Evolutionary conservation across 2,888 invertebrate species (phyloP).

Genomic region (Spicauda simplicius): DNA sequence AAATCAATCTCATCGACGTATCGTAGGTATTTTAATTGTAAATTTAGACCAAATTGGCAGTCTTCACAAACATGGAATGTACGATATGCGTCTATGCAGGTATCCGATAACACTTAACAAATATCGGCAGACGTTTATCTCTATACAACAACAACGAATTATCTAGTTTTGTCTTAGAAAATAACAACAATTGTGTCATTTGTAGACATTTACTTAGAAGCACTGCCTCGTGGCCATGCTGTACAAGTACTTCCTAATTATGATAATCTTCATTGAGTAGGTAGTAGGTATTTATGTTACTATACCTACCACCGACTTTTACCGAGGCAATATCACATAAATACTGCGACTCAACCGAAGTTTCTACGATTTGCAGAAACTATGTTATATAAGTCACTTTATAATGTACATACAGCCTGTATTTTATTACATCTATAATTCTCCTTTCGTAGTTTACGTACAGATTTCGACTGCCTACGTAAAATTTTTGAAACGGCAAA

Average conservation of each 20-base stretch:
- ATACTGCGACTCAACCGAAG: slow-evolving; percentile 21
- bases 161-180: slow-evolving; percentile 70
- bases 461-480: slow-evolving; percentile 5
- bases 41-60: slow-evolving; percentile 85
- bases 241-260: slow-evolving; percentile 24
- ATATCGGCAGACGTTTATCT: slow-evolving; percentile 76
- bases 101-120: slow-evolving; percentile 81
- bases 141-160: slow-evolving; percentile 82
- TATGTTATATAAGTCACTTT: slow-evolving; percentile 31
- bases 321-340: slow-evolving; percentile 23
- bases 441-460: not conserved
- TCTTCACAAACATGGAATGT: slow-evolving; percentile 85
- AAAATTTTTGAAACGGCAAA: slow-evolving; percentile 26
- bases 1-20: slow-evolving; percentile 82
- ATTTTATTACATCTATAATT: slow-evolving; percentile 3
- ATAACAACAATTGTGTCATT: slow-evolving; percentile 64
- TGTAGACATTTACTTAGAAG: slow-evolving; percentile 43
- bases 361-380: slow-evolving; percentile 29
- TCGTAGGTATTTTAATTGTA: slow-evolving; percentile 81
- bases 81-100: slow-evolving; percentile 84
- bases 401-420: slow-evolving; percentile 17
- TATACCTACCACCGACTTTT: not conserved
- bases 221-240: slow-evolving; percentile 20
- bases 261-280: slow-evolving; percentile 22
- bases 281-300: not conserved